Conservation (phyloP, 2,113 vertebrate genomes). For the Promerops cafer region DNA sequence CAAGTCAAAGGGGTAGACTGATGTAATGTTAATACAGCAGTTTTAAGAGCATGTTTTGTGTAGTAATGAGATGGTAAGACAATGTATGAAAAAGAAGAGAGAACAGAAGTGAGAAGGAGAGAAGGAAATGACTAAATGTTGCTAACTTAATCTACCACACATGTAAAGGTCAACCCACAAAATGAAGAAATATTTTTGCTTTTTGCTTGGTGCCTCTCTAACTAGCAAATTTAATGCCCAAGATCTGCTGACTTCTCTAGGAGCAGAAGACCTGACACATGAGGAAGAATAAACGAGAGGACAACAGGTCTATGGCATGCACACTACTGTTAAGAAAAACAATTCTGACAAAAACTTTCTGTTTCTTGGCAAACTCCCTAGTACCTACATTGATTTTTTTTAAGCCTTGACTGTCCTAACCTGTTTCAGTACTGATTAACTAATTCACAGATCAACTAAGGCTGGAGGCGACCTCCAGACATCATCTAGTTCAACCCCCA, state of each 20-base stretch:
- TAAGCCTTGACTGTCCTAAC: neutral
- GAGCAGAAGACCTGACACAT: neutral
- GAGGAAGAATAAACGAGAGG: neutral
- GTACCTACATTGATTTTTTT: neutral
- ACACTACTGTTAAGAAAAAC: neutral
- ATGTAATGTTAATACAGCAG: neutral
- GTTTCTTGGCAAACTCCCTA: neutral
- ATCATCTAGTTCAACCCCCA: neutral
- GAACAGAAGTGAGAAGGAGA: neutral
- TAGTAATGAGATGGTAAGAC: neutral
- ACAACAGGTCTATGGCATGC: neutral
- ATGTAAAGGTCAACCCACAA: neutral
- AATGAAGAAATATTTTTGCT: neutral
- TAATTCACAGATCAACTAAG: neutral
- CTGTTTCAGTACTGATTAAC: neutral
- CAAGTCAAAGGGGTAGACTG: neutral
- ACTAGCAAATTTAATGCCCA: neutral
- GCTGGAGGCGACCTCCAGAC: neutral
- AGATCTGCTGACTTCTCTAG: neutral
- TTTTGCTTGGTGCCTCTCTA: neutral
- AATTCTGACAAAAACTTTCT: neutral
- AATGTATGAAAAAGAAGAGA: neutral
- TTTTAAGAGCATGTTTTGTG: neutral
- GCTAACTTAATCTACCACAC: neutral
- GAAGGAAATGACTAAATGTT: neutral